Evolutionary conservation across 1,140 invertebrate species (phyloP).

Genomic region (Bombus waltoni): DNA sequence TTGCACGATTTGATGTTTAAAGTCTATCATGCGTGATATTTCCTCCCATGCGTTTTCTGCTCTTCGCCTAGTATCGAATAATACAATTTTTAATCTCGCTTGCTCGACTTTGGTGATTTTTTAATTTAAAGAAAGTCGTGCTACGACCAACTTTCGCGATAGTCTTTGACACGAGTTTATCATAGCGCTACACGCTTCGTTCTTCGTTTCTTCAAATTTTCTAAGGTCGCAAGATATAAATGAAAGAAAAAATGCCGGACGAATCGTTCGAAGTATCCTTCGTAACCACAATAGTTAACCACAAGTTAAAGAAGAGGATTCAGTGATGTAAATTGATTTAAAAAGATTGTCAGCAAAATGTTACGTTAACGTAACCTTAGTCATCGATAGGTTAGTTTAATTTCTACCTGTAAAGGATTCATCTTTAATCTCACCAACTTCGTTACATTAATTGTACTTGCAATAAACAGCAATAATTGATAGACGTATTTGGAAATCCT

Average conservation of each 20-base stretch:
- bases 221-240: background rate
- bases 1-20: too few species aligned
- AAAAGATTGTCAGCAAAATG: too few species aligned
- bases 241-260: background rate
- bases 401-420: background rate
- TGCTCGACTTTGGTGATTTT: background rate
- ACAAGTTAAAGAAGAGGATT: too few species aligned
- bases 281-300: too few species aligned
- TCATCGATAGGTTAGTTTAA: too few species aligned
- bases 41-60: background rate
- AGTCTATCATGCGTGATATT: too few species aligned
- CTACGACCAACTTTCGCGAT: too few species aligned
- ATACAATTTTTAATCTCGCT: background rate
- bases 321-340: too few species aligned
- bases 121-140: background rate
- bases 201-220: too few species aligned
- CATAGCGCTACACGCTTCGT: too few species aligned
- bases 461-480: background rate
- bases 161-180: too few species aligned
- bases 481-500: background rate
- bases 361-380: too few species aligned
- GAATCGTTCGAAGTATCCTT: background rate
- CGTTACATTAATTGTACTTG: background rate
- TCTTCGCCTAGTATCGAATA: background rate
- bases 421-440: background rate